Percentiles rank a stretch among this genome's conserved stretches.
phyloP scores from a whole-genome alignment of 2,113 vertebrate genomes.

The Tretioscincus oriximinensis region DNA sequence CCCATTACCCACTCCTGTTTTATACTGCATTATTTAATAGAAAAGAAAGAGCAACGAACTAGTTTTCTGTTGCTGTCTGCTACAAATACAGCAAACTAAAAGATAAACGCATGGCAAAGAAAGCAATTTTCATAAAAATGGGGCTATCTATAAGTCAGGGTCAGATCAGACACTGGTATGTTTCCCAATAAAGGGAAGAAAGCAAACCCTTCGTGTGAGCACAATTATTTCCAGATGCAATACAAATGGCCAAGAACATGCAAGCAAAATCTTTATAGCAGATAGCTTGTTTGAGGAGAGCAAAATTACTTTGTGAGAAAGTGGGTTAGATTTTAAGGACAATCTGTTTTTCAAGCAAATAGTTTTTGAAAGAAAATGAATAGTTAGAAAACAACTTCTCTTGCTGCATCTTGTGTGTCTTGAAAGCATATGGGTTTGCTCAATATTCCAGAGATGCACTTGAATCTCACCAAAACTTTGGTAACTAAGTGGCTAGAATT shows the following conservation, averaged over 20 bases:
- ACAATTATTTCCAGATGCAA: constrained; percentile 38
- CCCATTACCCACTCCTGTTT: no score
- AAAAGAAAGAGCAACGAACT: no score
- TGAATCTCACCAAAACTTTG: background rate
- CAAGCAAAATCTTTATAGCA: constrained; percentile 18
- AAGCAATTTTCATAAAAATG: constrained; percentile 9
- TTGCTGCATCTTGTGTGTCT: background rate
- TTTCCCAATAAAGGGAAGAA: constrained; percentile 25
- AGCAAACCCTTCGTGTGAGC: background rate
- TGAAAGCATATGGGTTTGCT: background rate
- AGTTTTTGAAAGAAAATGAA: background rate
- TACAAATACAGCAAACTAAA: background rate
- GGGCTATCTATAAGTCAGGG: background rate
- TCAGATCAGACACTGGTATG: background rate
- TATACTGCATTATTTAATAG: no score
- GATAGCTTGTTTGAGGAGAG: background rate
- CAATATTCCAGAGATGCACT: background rate
- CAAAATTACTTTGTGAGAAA: background rate
- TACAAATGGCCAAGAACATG: background rate
- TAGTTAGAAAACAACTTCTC: background rate
- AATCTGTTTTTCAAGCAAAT: background rate
- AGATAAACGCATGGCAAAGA: background rate
- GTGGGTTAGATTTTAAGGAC: background rate
- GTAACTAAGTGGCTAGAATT: background rate
- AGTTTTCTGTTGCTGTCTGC: background rate